Evolutionary conservation across 2,888 invertebrate genomes (phyloP).

Genomic region (Brachyptera risi): DNA sequence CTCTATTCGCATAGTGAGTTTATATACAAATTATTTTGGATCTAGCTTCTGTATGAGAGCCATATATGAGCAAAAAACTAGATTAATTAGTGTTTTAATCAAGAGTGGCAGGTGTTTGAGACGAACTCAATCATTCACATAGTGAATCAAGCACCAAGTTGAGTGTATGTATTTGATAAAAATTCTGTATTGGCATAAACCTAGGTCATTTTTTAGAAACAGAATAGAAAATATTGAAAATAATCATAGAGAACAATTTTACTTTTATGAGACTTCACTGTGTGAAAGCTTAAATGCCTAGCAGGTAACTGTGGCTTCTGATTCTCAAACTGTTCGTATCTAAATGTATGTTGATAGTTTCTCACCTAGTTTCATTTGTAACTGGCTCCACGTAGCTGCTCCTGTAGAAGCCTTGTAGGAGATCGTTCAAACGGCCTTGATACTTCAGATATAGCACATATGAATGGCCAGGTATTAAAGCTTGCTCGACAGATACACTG

Average conservation of each 20-base stretch:
- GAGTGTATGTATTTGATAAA: too few species aligned
- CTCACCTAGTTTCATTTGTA: constrained; percentile 38
- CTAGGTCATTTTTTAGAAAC: too few species aligned
- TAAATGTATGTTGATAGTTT: not conserved
- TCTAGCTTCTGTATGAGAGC: too few species aligned
- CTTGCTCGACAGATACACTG: constrained; percentile 39
- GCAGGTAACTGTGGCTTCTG: not conserved
- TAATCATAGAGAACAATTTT: not conserved
- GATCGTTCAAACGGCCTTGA: constrained; percentile 42
- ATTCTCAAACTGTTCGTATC: not conserved
- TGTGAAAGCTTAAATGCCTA: not conserved
- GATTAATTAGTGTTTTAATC: too few species aligned
- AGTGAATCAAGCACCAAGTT: not conserved
- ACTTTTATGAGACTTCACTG: not conserved
- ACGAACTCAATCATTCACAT: not conserved
- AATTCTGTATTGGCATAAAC: too few species aligned
- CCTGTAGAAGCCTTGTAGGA: constrained; percentile 51
- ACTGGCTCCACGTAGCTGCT: constrained; percentile 47
- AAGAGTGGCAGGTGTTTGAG: not conserved
- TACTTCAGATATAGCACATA: constrained; percentile 44
- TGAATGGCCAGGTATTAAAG: constrained; percentile 37
- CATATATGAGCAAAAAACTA: too few species aligned
- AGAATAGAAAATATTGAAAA: not conserved
- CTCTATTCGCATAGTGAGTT: too few species aligned
- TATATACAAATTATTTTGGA: too few species aligned